Evolutionary conservation across 2,113 vertebrate genomes (phyloP).

Genomic region (Polyodon spathula): DNA sequence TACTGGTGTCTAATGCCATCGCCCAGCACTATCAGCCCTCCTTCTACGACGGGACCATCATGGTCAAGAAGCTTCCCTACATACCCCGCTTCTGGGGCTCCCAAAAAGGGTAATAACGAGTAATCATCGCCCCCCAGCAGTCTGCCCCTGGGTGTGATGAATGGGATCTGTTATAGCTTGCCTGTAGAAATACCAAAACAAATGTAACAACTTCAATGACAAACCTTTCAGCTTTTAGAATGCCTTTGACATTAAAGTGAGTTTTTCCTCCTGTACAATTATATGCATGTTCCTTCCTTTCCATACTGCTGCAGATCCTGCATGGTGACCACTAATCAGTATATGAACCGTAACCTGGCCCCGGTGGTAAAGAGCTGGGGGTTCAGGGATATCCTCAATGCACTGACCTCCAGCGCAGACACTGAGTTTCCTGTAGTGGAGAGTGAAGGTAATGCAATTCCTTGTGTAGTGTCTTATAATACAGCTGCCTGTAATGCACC

Average conservation of each 20-base stretch:
- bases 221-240: too few relatives aligned
- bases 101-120: too few relatives aligned
- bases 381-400: slow-evolving; percentile 48
- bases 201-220: too few relatives aligned
- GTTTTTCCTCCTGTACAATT: too few relatives aligned
- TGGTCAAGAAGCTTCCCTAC: slow-evolving; percentile 81
- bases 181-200: too few relatives aligned
- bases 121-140: too few relatives aligned
- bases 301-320: slow-evolving; percentile 56
- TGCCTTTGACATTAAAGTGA: too few relatives aligned
- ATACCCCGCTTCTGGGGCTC: slow-evolving; percentile 73
- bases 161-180: too few relatives aligned
- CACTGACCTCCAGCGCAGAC: slow-evolving; percentile 44
- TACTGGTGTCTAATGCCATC: slow-evolving; percentile 69
- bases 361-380: slow-evolving; percentile 53
- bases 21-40: slow-evolving; percentile 68
- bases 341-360: slow-evolving; percentile 45
- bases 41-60: slow-evolving; percentile 79
- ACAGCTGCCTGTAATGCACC: too few relatives aligned
- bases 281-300: too few relatives aligned
- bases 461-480: not conserved
- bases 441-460: slow-evolving; percentile 54
- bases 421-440: slow-evolving; percentile 71
- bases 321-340: slow-evolving; percentile 49
- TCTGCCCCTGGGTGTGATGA: too few relatives aligned